These are phyloP conservation scores for Archips xylosteana DNA, from an alignment of 2,888 invertebrate species.

Conservation along the genomic window DNA sequence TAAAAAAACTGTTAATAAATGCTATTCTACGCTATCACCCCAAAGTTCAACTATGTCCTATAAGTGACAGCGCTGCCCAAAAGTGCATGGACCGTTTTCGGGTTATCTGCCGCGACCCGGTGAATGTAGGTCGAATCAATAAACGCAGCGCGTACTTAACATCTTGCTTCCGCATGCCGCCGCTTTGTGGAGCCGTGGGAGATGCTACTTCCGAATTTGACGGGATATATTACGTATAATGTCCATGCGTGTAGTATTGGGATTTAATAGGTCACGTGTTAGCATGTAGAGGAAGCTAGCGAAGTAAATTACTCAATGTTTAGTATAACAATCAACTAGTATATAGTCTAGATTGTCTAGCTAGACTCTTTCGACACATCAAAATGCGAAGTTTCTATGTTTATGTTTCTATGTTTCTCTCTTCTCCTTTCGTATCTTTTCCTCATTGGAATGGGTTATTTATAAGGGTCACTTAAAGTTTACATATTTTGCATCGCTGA, in stretches of 20 bases:
- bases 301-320: too few relatives aligned
- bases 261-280: neutral
- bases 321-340: too few relatives aligned
- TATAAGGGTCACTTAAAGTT: neutral
- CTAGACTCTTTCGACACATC: too few relatives aligned
- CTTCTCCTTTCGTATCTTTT: neutral
- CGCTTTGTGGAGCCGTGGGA: slow-evolving; percentile 2
- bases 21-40: too few relatives aligned
- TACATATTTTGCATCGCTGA: neutral
- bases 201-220: slow-evolving; percentile 21
- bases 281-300: too few relatives aligned
- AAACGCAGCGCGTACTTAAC: slow-evolving; percentile 53
- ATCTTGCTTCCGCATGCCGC: slow-evolving; percentile 42
- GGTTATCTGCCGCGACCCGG: slow-evolving; percentile 53
- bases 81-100: slow-evolving; percentile 25
- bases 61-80: neutral
- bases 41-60: neutral
- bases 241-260: neutral
- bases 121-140: slow-evolving; percentile 62
- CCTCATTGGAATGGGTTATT: neutral
- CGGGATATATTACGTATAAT: neutral
- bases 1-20: too few relatives aligned
- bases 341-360: too few relatives aligned
- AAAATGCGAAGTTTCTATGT: too few relatives aligned
- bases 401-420: too few relatives aligned